Evolutionary conservation across 2,797 vertebrate genomes (phyloP).

Genomic region (Pipistrellus pygmaeus): DNA sequence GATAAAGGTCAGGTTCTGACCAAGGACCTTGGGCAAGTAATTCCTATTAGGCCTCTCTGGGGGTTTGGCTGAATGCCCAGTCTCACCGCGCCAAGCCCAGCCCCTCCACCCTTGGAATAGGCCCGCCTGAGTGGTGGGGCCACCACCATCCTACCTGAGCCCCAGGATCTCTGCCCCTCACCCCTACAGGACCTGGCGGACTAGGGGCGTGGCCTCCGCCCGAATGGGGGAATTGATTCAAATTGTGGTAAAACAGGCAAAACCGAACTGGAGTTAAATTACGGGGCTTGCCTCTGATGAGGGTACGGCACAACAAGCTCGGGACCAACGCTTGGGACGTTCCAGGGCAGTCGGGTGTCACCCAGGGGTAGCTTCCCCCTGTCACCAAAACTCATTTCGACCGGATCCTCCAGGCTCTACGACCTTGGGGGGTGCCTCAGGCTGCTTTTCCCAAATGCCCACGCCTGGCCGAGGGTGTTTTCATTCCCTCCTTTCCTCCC

Average conservation of each 20-base stretch:
- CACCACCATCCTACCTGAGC: too few relatives aligned
- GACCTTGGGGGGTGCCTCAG: not conserved
- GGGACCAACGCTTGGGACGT: not conserved
- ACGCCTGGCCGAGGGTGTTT: not conserved
- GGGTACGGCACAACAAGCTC: not conserved
- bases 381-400: not conserved
- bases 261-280: not conserved
- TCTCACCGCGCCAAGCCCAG: accelerated
- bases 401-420: not conserved
- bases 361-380: not conserved
- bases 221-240: not conserved
- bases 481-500: not conserved
- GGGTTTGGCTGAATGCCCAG: not conserved
- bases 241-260: not conserved
- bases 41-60: not conserved
- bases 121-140: not conserved
- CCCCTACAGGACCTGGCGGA: not conserved
- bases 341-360: not conserved
- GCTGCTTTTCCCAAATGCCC: not conserved
- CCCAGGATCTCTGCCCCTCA: not conserved
- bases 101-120: not conserved
- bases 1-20: not conserved
- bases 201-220: not conserved
- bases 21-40: not conserved
- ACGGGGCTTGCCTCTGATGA: not conserved